A percentile compares a stretch with the other conserved stretches of the same genome.
Conservation (phyloP, 1,140 invertebrate species). For the Cotesia typhae region DNA sequence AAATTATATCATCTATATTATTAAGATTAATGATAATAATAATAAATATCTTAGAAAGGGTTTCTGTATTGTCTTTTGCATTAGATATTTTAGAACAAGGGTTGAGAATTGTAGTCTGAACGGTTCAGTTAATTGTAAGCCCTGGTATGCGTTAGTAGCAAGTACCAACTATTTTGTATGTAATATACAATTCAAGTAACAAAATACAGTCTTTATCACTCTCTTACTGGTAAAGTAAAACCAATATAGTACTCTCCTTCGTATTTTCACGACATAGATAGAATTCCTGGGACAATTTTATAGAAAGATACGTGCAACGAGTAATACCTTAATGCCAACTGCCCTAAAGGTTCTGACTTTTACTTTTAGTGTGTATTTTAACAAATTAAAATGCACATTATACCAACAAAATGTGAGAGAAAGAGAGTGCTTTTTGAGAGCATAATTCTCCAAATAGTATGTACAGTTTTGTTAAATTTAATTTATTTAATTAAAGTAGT, state of each 20-base stretch:
- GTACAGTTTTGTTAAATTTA: too few species aligned
- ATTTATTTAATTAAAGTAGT: too few species aligned
- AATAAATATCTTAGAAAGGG: too few species aligned
- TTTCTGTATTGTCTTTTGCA: slow-evolving; percentile 1
- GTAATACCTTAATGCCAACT: slow-evolving; percentile 17
- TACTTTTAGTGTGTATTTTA: neutral
- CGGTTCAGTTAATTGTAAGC: slow-evolving; percentile 8
- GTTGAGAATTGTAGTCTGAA: slow-evolving; percentile 1
- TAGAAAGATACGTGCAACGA: neutral
- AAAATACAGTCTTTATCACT: neutral
- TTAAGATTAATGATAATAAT: too few species aligned
- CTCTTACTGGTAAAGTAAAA: neutral
- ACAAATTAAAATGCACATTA: neutral
- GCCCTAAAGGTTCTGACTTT: neutral
- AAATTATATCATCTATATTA: too few species aligned
- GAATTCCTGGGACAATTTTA: neutral
- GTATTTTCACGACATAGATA: neutral
- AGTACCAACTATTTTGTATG: too few species aligned
- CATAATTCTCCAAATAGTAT: too few species aligned
- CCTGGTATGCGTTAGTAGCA: neutral
- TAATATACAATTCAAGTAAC: neutral
- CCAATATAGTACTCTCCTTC: neutral
- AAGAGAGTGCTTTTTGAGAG: too few species aligned
- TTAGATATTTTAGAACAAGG: neutral
- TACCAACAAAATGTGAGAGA: neutral